phyloP scores from a whole-genome alignment of 2,113 vertebrate species.

The Gopherus flavomarginatus region DNA sequence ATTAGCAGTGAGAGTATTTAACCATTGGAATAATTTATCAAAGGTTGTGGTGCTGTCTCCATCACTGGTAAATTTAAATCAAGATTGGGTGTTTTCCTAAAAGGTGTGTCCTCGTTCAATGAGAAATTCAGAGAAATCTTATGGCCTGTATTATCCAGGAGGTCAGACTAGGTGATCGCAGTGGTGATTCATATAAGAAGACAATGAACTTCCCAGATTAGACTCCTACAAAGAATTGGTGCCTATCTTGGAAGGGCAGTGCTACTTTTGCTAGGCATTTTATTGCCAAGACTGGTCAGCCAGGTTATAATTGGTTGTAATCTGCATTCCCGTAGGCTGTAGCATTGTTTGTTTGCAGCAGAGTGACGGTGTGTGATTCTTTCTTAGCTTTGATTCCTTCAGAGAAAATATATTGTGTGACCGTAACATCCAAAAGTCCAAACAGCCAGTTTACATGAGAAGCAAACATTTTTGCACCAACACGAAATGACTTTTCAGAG shows the following conservation, averaged over 20 bases:
- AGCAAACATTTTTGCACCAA: neutral
- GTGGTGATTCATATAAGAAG: neutral
- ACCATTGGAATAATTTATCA: neutral
- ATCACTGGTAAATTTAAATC: neutral
- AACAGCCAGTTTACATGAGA: neutral
- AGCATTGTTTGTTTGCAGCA: neutral
- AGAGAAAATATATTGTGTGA: accelerated
- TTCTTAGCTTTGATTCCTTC: neutral
- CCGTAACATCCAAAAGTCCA: neutral
- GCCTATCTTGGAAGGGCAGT: accelerated
- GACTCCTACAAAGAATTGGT: neutral
- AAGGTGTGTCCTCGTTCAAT: neutral
- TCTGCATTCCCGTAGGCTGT: neutral
- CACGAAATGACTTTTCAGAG: neutral
- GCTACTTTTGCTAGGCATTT: neutral
- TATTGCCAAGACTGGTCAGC: neutral
- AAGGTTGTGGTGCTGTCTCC: neutral
- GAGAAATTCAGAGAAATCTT: neutral
- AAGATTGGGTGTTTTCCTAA: neutral
- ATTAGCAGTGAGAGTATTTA: neutral
- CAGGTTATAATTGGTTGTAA: neutral
- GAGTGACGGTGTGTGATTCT: neutral
- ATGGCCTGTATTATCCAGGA: neutral
- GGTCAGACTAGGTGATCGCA: neutral
- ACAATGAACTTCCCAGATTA: neutral